Conservation (phyloP, 64 coral and sea anemone genomes). For the Montipora foliosa region DNA sequence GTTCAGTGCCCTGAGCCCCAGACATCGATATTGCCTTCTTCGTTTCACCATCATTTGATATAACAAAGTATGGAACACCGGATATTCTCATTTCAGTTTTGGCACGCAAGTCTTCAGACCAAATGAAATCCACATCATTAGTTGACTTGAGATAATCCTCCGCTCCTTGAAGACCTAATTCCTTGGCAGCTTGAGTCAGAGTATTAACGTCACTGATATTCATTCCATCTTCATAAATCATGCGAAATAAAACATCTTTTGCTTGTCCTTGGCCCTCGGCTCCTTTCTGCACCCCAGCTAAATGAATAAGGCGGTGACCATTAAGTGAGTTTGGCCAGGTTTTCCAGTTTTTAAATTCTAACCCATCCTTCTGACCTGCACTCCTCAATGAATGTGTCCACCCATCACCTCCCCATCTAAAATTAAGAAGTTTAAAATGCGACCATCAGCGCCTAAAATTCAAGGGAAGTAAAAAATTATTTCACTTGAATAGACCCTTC, state of each 20-base stretch:
- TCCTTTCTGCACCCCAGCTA: conserved; percentile 72
- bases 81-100: conserved; percentile 85
- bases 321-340: conserved; percentile 87
- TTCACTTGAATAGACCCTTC: too few species aligned
- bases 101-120: conserved; percentile 76
- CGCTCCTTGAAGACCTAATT: conserved; percentile 61
- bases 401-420: conserved; percentile 82
- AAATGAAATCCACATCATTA: conserved; percentile 70
- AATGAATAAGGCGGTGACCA: conserved; percentile 79
- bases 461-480: too few species aligned
- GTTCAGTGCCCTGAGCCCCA: conserved; percentile 69
- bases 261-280: conserved; percentile 71
- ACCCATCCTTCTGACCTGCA: conserved; percentile 62
- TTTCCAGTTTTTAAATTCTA: conserved; percentile 90
- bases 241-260: conserved; percentile 83
- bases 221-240: conserved; percentile 95
- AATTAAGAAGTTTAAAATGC: background rate
- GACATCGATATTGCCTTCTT: conserved; percentile 65
- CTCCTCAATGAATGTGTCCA: conserved; percentile 83
- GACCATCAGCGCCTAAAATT: too few species aligned
- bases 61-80: conserved; percentile 86
- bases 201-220: conserved; percentile 80
- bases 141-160: conserved; percentile 77
- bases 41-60: conserved; percentile 46
- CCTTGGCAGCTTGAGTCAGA: conserved; percentile 71